Evolutionary conservation across 2,888 invertebrate genomes (phyloP).

Genomic region (Trilocha varians): DNA sequence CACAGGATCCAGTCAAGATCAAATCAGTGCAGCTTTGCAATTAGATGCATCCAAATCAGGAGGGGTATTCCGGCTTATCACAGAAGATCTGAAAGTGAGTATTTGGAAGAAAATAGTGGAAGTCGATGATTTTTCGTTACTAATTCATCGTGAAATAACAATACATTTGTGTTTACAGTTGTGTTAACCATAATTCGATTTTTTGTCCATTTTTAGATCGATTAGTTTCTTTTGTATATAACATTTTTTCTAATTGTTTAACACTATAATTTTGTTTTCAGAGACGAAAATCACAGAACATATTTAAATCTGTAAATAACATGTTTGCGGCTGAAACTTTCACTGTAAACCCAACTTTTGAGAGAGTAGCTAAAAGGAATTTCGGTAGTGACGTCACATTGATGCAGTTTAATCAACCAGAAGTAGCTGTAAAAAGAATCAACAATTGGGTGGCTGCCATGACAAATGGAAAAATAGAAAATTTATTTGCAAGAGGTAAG

Average conservation of each 20-base stretch:
- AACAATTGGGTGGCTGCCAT: conserved; percentile 81
- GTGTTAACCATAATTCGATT: too few species aligned
- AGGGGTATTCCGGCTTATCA: conserved; percentile 27
- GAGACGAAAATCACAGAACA: conserved; percentile 43
- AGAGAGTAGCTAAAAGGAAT: conserved; percentile 38
- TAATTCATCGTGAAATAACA: too few species aligned
- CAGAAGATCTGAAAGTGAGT: conserved; percentile 34
- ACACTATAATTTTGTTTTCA: too few species aligned
- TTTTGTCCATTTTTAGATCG: too few species aligned
- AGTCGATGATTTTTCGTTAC: too few species aligned
- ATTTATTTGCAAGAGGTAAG: conserved; percentile 73
- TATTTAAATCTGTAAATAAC: conserved; percentile 46
- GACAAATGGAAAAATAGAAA: conserved; percentile 78
- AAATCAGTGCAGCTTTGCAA: conserved; percentile 41
- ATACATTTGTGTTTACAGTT: too few species aligned
- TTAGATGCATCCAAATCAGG: conserved; percentile 32
- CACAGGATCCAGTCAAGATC: conserved; percentile 32
- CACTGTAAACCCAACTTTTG: conserved; percentile 36
- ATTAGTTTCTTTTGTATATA: too few species aligned
- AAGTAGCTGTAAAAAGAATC: conserved; percentile 68
- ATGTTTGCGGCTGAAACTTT: conserved; percentile 47
- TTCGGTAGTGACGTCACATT: conserved; percentile 73
- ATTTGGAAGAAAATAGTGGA: too few species aligned
- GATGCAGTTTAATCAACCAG: conserved; percentile 65
- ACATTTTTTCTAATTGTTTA: background rate